These are phyloP conservation scores for Myxocyprinus asiaticus DNA, from an alignment of 2,113 vertebrate genomes.

Conservation along the genomic window DNA sequence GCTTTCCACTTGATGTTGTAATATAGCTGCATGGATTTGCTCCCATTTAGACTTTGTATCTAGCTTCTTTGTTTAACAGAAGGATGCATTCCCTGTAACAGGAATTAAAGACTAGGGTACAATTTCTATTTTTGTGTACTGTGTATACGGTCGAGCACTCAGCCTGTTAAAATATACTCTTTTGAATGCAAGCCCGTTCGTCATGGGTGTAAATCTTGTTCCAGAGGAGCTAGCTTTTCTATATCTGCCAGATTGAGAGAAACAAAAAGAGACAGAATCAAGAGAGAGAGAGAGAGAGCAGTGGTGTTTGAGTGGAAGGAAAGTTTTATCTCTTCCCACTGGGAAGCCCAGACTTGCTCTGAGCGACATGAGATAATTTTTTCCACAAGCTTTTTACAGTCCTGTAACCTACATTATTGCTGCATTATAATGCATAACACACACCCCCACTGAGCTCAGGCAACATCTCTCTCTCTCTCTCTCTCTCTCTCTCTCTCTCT, in stretches of 20 bases:
- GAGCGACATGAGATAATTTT: constrained; percentile 73
- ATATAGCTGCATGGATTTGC: too few relatives aligned
- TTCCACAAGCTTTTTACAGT: constrained; percentile 74
- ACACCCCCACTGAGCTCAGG: too few relatives aligned
- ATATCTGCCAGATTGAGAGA: constrained; percentile 91
- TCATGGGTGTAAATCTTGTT: constrained; percentile 74
- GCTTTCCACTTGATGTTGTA: too few relatives aligned
- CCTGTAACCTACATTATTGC: constrained; percentile 68
- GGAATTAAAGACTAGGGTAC: too few relatives aligned
- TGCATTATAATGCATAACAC: constrained; percentile 62
- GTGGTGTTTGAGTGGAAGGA: constrained; percentile 23
- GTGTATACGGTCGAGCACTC: too few relatives aligned
- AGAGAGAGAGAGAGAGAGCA: constrained; percentile 30
- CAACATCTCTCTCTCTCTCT: constrained; percentile 46
- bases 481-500: constrained; percentile 57
- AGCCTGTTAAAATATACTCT: too few relatives aligned
- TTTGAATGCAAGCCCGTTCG: too few relatives aligned
- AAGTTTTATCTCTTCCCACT: constrained; percentile 61
- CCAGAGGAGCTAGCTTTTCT: constrained; percentile 91
- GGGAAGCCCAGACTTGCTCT: constrained; percentile 49
- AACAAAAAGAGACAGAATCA: constrained; percentile 62
- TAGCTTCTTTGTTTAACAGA: too few relatives aligned
- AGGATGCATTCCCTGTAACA: too few relatives aligned
- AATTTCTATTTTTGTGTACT: too few relatives aligned
- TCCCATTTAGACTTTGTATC: too few relatives aligned